These are phyloP conservation scores for Alligator mississippiensis DNA, from an alignment of 2,113 vertebrate genomes.

Conservation along the genomic window DNA sequence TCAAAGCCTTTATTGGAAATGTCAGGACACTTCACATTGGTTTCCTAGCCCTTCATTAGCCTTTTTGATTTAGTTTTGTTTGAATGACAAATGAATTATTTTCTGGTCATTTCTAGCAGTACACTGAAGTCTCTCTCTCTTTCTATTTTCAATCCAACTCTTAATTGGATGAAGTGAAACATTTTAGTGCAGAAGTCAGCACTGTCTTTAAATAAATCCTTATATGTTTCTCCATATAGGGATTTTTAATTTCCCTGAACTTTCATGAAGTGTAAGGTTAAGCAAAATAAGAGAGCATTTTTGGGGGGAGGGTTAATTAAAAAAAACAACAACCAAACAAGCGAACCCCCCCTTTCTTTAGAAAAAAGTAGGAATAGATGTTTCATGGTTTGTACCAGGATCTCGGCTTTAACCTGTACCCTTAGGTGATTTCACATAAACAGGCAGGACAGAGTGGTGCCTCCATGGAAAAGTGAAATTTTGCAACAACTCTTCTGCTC, in stretches of 20 bases:
- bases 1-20: not conserved
- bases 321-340: not conserved
- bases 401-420: not conserved
- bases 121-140: not conserved
- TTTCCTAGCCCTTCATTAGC: constrained; percentile 1
- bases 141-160: not conserved
- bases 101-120: not conserved
- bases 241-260: constrained; percentile 15
- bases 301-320: not conserved
- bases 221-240: not conserved
- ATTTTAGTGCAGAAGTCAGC: not conserved
- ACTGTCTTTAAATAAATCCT: not conserved
- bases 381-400: not conserved
- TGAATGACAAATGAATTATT: not conserved
- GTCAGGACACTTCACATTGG: not conserved
- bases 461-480: not conserved
- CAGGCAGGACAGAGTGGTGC: not conserved
- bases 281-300: not conserved
- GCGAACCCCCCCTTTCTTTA: not conserved
- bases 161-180: not conserved
- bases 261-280: not conserved
- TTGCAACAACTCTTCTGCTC: not conserved
- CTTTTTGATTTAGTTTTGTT: constrained; percentile 13
- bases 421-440: not conserved
- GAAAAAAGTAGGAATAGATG: not conserved